Conservation (phyloP, 2,888 invertebrate species). For the Rhimphoctona megacephalus region DNA sequence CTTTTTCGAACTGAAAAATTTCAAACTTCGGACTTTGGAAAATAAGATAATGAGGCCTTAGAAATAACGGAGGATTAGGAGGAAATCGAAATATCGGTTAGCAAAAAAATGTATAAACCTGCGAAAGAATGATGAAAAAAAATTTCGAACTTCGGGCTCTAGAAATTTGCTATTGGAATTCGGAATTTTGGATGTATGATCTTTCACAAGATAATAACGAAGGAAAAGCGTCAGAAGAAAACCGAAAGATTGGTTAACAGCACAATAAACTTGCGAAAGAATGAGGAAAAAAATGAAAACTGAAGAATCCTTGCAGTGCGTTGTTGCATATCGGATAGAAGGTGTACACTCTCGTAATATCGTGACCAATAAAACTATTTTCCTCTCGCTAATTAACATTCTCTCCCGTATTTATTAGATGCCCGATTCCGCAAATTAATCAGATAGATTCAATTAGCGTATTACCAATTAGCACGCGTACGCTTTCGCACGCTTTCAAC, state of each 20-base stretch:
- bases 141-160: no score
- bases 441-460: constrained; percentile 83
- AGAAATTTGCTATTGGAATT: no score
- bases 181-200: no score
- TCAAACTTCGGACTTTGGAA: no score
- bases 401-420: constrained; percentile 81
- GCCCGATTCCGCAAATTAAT: constrained; percentile 81
- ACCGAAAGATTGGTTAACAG: background rate
- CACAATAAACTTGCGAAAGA: background rate
- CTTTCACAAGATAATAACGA: no score
- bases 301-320: constrained; percentile 5
- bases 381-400: constrained; percentile 73
- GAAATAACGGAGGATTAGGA: no score
- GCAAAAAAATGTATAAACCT: background rate
- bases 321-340: constrained; percentile 14
- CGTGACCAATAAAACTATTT: constrained; percentile 62
- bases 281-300: background rate
- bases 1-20: no score
- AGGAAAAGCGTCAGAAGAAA: background rate
- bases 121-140: background rate
- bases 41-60: no score
- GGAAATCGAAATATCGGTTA: background rate
- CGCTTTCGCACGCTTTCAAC: constrained; percentile 75
- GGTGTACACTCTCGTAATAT: constrained; percentile 35
- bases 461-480: constrained; percentile 82